A percentile compares a stretch with the other conserved stretches of the same genome.
These are phyloP conservation scores for Cecropterus lyciades DNA, from an alignment of 1,140 invertebrate species.

Conservation along the genomic window DNA sequence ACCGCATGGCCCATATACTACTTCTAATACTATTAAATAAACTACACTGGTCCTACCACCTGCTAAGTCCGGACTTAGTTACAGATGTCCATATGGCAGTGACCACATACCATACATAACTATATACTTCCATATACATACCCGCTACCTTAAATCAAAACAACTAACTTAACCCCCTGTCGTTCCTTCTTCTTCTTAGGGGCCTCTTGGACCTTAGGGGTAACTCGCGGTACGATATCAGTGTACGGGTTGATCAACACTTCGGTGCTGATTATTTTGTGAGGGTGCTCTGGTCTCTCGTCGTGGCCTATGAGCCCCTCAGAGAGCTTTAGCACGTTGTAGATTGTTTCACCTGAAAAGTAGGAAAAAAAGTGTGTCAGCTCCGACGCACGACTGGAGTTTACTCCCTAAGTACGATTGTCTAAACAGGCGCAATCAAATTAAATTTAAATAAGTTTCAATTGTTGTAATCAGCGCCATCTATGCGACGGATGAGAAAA, in stretches of 20 bases:
- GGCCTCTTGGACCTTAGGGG: conserved; percentile 75
- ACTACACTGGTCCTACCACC: too few relatives aligned
- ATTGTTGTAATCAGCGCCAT: too few relatives aligned
- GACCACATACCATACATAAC: too few relatives aligned
- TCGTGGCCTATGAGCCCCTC: conserved; percentile 93
- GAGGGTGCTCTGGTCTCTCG: conserved; percentile 95
- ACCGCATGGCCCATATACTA: too few relatives aligned
- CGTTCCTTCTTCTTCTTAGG: conserved; percentile 86
- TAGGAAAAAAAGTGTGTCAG: too few relatives aligned
- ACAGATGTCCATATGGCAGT: too few relatives aligned
- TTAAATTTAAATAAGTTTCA: too few relatives aligned
- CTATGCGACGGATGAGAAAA: too few relatives aligned
- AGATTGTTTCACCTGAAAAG: conserved; percentile 93
- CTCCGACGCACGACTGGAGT: conserved; percentile 3
- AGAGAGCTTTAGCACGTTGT: conserved; percentile 97
- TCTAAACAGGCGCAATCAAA: too few relatives aligned
- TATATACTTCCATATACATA: too few relatives aligned
- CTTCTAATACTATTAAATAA: too few relatives aligned
- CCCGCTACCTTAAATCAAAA: conserved; percentile 41
- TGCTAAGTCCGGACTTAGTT: too few relatives aligned
- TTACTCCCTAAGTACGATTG: background rate
- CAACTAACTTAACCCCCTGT: conserved; percentile 85
- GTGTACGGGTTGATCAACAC: conserved; percentile 94
- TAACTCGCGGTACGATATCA: conserved; percentile 92
- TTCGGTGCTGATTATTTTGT: conserved; percentile 93